Base-by-base conservation (phyloP, 2,113 vertebrate species). In the Callocephalon fimbriatum region DNA sequence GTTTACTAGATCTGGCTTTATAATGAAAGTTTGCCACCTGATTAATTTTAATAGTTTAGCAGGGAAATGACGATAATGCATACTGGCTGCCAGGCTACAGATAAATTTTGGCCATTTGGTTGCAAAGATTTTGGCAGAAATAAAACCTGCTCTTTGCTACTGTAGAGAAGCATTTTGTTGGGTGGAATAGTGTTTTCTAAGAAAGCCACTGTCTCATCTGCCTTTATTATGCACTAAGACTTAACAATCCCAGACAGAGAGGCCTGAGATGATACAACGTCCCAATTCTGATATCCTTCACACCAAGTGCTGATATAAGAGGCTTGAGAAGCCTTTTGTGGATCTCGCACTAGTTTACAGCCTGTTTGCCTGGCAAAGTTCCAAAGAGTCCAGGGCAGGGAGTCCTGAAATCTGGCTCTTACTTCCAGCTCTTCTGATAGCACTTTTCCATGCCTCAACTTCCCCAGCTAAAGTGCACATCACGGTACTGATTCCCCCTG, bases 21-120 rank as follows among this genome's bases (percentile, higher is more conserved):
- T 97, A 97, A 98, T 97, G 95, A 94, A 98, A 97, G 90, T 98
- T 98, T 98, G 97, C 97, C 96, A 98, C 96, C 97, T 97, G 96
- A 97, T 98, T 98, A 98, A 98, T 98, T 98, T 98, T 98, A 97
- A 98, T 97, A 96, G 95, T 96, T 98, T 96, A 96, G 95, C 96
- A 91, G 86, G 83, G 85, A 97, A 97, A 91, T 97, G 95, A 97
- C 85, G 71, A 94, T 96, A 97, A 96, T 95, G 65, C 96, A 95
- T 93, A 94, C 71, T 95, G 77, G 85, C 96, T 98, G 95, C 93
- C 93, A 97, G 88, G 83, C 89, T 92, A 67, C 72, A 90, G 90
- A 98, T 97, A 97, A 97, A 96, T 98, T 97, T 90, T 95, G 51
- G 90, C 96, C 89, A 63, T 95, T 95, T 76, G 74, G 76, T 89